Evolutionary conservation across 2,797 vertebrate species (phyloP).

Genomic region (Lacerta bilineata): DNA sequence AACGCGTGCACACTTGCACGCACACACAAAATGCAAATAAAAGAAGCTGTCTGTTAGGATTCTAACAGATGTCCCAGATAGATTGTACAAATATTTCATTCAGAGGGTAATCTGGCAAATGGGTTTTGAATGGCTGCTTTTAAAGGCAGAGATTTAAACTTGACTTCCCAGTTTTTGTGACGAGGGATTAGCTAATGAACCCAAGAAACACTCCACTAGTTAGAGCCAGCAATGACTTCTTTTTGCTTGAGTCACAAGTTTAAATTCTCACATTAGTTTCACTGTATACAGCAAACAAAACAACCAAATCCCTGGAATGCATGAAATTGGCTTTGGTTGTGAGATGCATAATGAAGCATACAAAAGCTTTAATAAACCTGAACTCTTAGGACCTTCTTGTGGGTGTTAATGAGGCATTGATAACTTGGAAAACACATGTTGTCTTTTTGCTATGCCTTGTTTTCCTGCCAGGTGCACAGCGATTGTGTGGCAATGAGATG

Average conservation of each 20-base stretch:
- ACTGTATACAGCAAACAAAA: constrained; percentile 23
- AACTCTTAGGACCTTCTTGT: constrained; percentile 33
- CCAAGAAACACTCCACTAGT: constrained; percentile 32
- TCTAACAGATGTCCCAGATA: neutral
- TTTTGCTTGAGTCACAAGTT: constrained; percentile 11
- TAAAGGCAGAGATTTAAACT: neutral
- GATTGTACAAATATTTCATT: neutral
- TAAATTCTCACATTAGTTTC: constrained; percentile 1
- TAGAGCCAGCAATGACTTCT: constrained; percentile 27
- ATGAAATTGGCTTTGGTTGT: constrained; percentile 28
- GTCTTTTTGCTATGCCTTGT: constrained; percentile 6
- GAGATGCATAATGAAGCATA: constrained; percentile 9
- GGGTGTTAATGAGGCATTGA: constrained; percentile 36
- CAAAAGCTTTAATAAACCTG: constrained; percentile 17
- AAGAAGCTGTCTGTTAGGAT: neutral
- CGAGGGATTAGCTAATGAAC: constrained; percentile 2
- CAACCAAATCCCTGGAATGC: constrained; percentile 25
- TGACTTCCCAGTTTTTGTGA: constrained; percentile 38
- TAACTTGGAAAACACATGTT: constrained; percentile 20
- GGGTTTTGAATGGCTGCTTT: constrained; percentile 10
- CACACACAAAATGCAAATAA: neutral
- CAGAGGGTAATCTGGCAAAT: neutral
- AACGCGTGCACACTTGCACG: neutral
- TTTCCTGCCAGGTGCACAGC: constrained; percentile 13
- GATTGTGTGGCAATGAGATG: neutral